Conservation (phyloP, 2,888 invertebrate genomes). For the Eilema griseolum region DNA sequence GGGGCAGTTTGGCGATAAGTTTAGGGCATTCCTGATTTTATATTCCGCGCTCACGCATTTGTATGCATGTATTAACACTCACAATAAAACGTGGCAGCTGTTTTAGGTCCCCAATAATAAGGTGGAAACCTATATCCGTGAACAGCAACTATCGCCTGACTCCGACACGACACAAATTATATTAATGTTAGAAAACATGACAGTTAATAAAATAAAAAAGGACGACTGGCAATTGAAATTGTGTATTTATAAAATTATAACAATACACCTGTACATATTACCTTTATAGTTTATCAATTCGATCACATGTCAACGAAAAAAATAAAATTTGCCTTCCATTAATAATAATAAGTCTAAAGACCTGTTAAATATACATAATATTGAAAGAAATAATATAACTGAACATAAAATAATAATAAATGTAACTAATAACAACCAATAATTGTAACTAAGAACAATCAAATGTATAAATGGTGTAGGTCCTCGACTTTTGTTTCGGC, state of each 20-base stretch:
- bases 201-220: constrained; percentile 11
- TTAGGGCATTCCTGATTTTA: too few species aligned
- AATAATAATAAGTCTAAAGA: neutral
- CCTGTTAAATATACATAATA: constrained; percentile 4
- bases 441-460: neutral
- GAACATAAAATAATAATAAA: neutral
- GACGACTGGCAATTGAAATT: neutral
- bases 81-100: too few species aligned
- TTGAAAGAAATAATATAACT: neutral
- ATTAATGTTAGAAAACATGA: neutral
- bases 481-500: too few species aligned
- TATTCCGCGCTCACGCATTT: too few species aligned
- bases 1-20: too few species aligned
- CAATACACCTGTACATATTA: neutral
- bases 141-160: too few species aligned
- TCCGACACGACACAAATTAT: too few species aligned
- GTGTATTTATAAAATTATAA: constrained; percentile 3
- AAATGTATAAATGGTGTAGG: too few species aligned
- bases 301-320: neutral
- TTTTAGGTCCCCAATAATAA: too few species aligned
- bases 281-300: too few species aligned
- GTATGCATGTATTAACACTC: too few species aligned
- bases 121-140: too few species aligned
- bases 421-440: neutral
- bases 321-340: neutral